These are phyloP conservation scores for Drosophila trichaetosa DNA, from an alignment of 2,888 invertebrate genomes.

Conservation along the genomic window DNA sequence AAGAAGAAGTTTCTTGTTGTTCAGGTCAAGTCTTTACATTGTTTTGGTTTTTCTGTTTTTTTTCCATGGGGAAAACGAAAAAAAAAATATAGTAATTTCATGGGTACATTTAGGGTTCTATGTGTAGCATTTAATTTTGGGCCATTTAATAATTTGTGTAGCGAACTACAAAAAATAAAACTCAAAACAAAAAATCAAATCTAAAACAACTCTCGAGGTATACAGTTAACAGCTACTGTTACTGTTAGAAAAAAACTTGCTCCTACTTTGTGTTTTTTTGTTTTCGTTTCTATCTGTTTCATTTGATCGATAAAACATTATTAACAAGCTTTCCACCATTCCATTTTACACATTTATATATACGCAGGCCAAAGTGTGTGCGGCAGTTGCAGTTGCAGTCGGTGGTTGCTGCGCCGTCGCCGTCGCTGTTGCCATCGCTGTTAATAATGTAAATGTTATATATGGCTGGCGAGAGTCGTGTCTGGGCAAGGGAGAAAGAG, in stretches of 20 bases:
- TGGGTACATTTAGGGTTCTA: conserved; percentile 41
- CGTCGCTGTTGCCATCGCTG: conserved; percentile 49
- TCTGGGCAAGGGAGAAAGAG: conserved; percentile 57
- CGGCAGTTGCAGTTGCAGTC: conserved; percentile 71
- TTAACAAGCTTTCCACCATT: conserved; percentile 77
- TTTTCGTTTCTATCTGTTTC: conserved; percentile 52
- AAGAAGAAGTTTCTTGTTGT: conserved; percentile 5
- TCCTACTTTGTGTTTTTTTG: conserved; percentile 12
- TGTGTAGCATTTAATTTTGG: conserved; percentile 54
- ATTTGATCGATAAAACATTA: conserved; percentile 56
- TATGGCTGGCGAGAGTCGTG: conserved; percentile 56
- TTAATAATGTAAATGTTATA: conserved; percentile 56
- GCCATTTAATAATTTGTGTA: conserved; percentile 51
- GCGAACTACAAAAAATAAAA: conserved; percentile 53
- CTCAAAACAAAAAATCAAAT: conserved; percentile 37
- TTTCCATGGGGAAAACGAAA: conserved; percentile 15
- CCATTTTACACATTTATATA: conserved; percentile 76
- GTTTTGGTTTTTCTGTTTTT: conserved; percentile 29
- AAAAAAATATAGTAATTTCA: neutral
- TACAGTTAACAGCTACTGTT: conserved; percentile 4
- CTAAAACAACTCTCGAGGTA: conserved; percentile 10
- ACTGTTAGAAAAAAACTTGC: conserved; percentile 1
- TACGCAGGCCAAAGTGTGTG: conserved; percentile 80
- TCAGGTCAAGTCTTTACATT: conserved; percentile 15
- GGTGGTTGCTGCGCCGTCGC: conserved; percentile 30